These are phyloP conservation scores for Emydoidea blandingii DNA, from an alignment of 2,797 vertebrate genomes.

Conservation along the genomic window DNA sequence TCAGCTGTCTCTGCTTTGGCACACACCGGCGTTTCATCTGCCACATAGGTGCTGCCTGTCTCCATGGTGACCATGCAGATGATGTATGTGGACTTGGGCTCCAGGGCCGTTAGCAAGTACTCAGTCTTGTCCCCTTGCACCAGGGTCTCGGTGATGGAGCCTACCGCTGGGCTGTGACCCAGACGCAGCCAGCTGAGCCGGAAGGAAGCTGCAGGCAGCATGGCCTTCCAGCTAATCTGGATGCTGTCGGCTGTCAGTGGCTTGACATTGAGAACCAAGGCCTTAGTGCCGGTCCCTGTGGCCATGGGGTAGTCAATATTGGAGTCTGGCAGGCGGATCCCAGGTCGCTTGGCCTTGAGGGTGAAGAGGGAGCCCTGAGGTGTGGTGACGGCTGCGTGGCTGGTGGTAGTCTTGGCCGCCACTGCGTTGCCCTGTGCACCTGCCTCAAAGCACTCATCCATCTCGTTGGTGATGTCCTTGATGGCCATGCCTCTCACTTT, in stretches of 20 bases:
- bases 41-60: constrained; percentile 80
- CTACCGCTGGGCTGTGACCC: constrained; percentile 86
- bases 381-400: constrained; percentile 66
- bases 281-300: constrained; percentile 88
- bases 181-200: constrained; percentile 68
- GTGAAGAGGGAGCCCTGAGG: constrained; percentile 93
- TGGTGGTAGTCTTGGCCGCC: constrained; percentile 60
- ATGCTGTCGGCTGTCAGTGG: constrained; percentile 91
- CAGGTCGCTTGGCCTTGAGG: constrained; percentile 89
- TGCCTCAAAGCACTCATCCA: constrained; percentile 90
- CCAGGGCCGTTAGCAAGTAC: constrained; percentile 91
- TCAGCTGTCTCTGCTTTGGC: constrained; percentile 91
- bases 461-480: constrained; percentile 88
- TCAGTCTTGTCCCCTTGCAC: constrained; percentile 92
- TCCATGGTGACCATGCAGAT: constrained; percentile 94
- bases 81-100: constrained; percentile 92
- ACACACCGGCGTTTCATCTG: constrained; percentile 89
- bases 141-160: constrained; percentile 94
- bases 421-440: constrained; percentile 39
- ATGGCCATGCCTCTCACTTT: constrained; percentile 90
- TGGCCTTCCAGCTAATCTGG: constrained; percentile 92
- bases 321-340: constrained; percentile 88
- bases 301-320: constrained; percentile 88
- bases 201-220: constrained; percentile 89
- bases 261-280: constrained; percentile 91